Evolutionary conservation across 53 echinoderm and acorn worm species (phyloP), one percentile per base, ranked within the genome.

Genomic region (Antedon mediterranea): DNA sequence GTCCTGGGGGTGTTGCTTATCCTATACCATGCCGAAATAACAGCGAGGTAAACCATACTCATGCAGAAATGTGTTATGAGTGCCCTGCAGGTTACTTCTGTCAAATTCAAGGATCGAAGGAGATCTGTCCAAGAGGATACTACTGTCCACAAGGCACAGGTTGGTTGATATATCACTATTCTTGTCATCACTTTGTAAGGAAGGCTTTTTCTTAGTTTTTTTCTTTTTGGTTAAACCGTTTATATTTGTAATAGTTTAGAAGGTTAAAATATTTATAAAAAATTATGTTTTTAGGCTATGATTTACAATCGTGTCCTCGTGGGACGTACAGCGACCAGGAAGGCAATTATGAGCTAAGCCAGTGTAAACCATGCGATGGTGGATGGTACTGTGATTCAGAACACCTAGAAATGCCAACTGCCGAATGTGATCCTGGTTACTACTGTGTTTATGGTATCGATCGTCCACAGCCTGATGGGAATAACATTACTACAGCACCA

Each of bases 81-180:
- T 95, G 97, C 75, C 97, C 97, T 9, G 87, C 89, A 3, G 92
- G 97, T 26, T 95, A 82, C 86, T 89, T 81, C 79, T 95, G 97
- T 75, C 73, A 85, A 23, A 76, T 78, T 29, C 80, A 80, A 26
- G 97, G 97, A 7, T 81, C 84, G 27, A 85, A 92, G 74, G 84
- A 89, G 82, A 78, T 86, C 3, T 95, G 97, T 75, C 92, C 92
- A 0, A 79, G 74, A 32, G 97, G 92, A 0, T 95, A 95, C 81
- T 92, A 82, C 77, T 95, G 97, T 31, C 97, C 97, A n/a, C 79
- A 89, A 32, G 97, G 97, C 32, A 95, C 97, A 79, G 97, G 95
- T 91, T 26, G 72, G 88, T 79, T 18, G 11, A 37, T 11, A 6
- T 37, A 37, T 37, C 4, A 6, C 11, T 37, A 37, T 6, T 37